These are phyloP conservation scores for Tachuris rubrigastra DNA, from an alignment of 2,113 vertebrate species.

Conservation along the genomic window DNA sequence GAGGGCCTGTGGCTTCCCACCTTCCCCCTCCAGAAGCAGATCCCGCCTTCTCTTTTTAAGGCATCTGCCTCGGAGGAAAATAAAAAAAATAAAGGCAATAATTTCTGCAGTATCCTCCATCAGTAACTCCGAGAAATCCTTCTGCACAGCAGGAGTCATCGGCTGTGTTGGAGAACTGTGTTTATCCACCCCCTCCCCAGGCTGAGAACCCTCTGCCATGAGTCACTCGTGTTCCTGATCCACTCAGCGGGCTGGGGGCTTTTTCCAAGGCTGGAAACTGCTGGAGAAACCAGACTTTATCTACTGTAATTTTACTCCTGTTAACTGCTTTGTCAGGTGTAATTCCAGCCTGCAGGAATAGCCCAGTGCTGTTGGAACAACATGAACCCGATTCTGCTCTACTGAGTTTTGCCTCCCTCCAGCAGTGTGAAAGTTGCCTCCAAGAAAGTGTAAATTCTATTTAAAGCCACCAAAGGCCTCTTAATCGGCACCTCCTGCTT, in stretches of 20 bases:
- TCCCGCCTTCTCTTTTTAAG: background rate
- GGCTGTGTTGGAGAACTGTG: background rate
- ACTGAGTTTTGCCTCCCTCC: background rate
- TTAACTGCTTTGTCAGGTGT: background rate
- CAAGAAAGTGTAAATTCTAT: slow-evolving; percentile 11
- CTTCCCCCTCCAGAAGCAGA: background rate
- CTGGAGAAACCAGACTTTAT: background rate
- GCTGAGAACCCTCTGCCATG: background rate
- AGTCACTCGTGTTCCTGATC: background rate
- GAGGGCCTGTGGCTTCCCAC: background rate
- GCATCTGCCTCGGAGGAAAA: background rate
- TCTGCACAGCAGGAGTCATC: background rate
- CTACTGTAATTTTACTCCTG: background rate
- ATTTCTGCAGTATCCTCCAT: background rate
- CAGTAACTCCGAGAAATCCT: background rate
- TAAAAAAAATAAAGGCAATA: rapidly evolving
- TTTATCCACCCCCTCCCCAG: slow-evolving; percentile 1
- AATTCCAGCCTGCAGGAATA: background rate
- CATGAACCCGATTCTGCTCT: background rate
- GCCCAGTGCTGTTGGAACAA: background rate
- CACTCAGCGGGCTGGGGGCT: background rate
- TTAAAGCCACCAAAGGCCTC: slow-evolving; percentile 1
- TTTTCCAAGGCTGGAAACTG: background rate
- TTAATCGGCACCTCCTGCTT: background rate
- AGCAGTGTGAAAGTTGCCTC: background rate